Conservation (phyloP, 2,113 vertebrate genomes). For the Protomyctophum bolini region DNA sequence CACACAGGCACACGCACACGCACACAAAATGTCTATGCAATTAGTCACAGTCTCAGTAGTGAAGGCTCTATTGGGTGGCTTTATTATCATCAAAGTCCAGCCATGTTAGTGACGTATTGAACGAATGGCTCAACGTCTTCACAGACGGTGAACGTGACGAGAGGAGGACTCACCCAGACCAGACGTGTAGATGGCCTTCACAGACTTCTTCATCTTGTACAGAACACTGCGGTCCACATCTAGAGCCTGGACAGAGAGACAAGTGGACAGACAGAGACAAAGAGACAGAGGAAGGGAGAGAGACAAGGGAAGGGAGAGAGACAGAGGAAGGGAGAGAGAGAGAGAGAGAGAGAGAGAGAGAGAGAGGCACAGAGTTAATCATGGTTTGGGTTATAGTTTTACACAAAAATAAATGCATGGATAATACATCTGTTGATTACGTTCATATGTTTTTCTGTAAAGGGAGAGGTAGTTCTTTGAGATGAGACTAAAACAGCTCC, state of each 20-base stretch:
- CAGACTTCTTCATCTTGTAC: constrained; percentile 99
- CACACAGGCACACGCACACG: background rate
- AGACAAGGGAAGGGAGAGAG: background rate
- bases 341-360: background rate
- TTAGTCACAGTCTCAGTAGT: background rate
- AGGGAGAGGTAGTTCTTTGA: too few relatives aligned
- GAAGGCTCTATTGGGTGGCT: background rate
- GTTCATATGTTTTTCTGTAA: background rate
- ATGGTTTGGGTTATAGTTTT: background rate
- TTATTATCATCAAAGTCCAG: background rate
- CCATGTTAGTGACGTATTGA: background rate
- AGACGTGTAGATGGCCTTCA: constrained; percentile 96
- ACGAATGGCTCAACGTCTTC: background rate
- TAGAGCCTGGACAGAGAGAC: constrained; percentile 83
- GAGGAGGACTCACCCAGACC: constrained; percentile 89
- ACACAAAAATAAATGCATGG: too few relatives aligned
- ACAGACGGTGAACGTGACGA: background rate
- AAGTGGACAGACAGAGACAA: constrained; percentile 18
- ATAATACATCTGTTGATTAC: background rate
- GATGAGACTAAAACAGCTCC: too few relatives aligned
- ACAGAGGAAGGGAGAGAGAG: background rate
- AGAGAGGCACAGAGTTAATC: too few relatives aligned
- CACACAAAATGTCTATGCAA: background rate
- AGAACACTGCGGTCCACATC: constrained; percentile 97
- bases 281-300: background rate